Conservation (phyloP, 2,888 invertebrate species). For the Belgica antarctica region DNA sequence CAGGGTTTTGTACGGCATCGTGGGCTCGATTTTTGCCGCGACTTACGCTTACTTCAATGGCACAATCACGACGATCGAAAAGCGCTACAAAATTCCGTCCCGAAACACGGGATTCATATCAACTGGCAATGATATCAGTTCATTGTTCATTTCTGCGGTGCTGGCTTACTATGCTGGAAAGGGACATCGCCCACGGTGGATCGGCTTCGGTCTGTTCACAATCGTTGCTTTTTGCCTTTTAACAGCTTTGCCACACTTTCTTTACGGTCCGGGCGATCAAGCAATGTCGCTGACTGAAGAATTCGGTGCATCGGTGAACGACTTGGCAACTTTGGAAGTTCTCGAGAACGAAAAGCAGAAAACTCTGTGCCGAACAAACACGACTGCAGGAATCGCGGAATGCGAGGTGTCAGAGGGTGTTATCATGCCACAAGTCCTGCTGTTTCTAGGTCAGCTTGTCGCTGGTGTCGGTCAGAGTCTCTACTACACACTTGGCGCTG, state of each 20-base stretch:
- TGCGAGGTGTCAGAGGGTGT: slow-evolving; percentile 60
- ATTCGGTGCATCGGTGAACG: slow-evolving; percentile 56
- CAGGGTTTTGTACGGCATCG: slow-evolving; percentile 64
- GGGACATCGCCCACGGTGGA: slow-evolving; percentile 71
- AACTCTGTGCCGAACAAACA: slow-evolving; percentile 57
- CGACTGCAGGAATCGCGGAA: slow-evolving; percentile 48
- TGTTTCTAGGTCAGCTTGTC: slow-evolving; percentile 68
- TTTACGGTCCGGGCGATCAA: slow-evolving; percentile 68
- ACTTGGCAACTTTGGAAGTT: slow-evolving; percentile 55
- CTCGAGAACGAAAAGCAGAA: slow-evolving; percentile 59
- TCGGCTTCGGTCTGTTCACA: slow-evolving; percentile 61
- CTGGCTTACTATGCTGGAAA: slow-evolving; percentile 69
- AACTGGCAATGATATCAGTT: slow-evolving; percentile 72
- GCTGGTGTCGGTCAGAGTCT: slow-evolving; percentile 69
- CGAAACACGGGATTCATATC: slow-evolving; percentile 69
- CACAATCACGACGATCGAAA: slow-evolving; percentile 72
- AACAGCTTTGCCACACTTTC: slow-evolving; percentile 66
- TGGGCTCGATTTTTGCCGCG: slow-evolving; percentile 68
- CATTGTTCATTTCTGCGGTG: slow-evolving; percentile 64
- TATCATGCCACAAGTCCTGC: slow-evolving; percentile 62
- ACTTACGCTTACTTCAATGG: slow-evolving; percentile 70
- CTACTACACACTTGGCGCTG: slow-evolving; percentile 67
- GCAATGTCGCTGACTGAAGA: slow-evolving; percentile 63
- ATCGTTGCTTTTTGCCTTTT: slow-evolving; percentile 66
- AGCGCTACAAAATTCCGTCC: slow-evolving; percentile 70